Base-by-base conservation (phyloP, 2,113 vertebrate genomes). In the Crotalus viridis region DNA sequence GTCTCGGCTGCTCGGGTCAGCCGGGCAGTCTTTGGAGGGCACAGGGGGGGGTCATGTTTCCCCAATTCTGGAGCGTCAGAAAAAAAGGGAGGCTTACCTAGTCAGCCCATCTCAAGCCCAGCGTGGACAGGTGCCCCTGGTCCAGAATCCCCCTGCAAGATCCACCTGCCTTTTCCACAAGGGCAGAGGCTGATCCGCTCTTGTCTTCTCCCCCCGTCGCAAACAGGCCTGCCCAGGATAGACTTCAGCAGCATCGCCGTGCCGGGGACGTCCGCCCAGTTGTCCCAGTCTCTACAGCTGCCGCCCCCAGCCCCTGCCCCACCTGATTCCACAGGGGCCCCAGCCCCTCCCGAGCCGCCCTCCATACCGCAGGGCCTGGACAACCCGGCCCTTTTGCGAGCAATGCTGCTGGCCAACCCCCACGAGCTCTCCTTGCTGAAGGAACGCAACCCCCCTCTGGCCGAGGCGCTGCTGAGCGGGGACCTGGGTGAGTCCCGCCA, bases 221-320 rank as follows among this genome's bases (percentile, higher is more conserved):
- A 4, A 21, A 46, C 15, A 99, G 99, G 98, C 93, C 97, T 99
- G 94, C 99, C 99, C 15, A 98, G 97, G 94, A 99, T 99, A 92
- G 99, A 99, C 96, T 99, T 99, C 96, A 98, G 99, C 95, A 99
- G 98, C 94, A 99, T 99, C 74, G 97, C 99, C 0, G 99, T 99
- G 74, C 99, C 99, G 0, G 98, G 99, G 94, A 98, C 98, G 0
- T 99, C 99, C 0, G 56, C 97, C 1, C 95, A 95, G 93, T 97
- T 96, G 57, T 97, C 59, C 33, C 96, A 91, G 17, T 98, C 93
- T 21, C 97, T 95, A 0, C 95, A 93, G 24, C 96, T 97, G 1
- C 54, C 43, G 12, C 97, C 95, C 56, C 33, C 96, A 87, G 15
- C 98, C 92, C 15, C 97, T 94, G 0, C 95, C 92, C 15, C 96